phyloP scores from a whole-genome alignment of 2,113 vertebrate genomes.

The Mohoua ochrocephala region DNA sequence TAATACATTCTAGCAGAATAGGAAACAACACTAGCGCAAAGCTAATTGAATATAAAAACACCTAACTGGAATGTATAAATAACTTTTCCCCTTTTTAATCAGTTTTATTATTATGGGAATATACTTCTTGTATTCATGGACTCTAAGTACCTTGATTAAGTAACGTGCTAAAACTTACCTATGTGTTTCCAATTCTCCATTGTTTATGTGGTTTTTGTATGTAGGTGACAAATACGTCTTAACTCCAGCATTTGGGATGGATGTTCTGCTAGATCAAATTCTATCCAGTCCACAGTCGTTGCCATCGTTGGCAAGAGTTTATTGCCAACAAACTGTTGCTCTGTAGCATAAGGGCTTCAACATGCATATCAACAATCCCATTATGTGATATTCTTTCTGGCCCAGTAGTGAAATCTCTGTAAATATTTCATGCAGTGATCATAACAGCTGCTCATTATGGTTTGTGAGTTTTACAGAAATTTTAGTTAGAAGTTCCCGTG shows the following conservation, averaged over 20 bases:
- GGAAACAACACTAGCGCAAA: neutral
- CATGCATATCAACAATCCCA: neutral
- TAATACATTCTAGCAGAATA: neutral
- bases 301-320: neutral
- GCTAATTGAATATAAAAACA: neutral
- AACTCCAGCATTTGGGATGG: neutral
- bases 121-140: neutral
- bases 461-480: neutral
- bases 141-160: neutral
- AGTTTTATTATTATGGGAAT: neutral
- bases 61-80: neutral
- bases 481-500: neutral
- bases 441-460: neutral
- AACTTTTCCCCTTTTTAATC: neutral
- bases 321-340: neutral
- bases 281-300: neutral
- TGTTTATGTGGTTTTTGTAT: neutral
- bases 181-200: neutral
- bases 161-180: neutral
- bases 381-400: neutral
- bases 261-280: neutral
- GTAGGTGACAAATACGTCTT: neutral
- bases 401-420: neutral
- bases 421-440: neutral
- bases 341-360: neutral